phyloP scores from a whole-genome alignment of 2,888 invertebrate species.

The Teleogryllus oceanicus region DNA sequence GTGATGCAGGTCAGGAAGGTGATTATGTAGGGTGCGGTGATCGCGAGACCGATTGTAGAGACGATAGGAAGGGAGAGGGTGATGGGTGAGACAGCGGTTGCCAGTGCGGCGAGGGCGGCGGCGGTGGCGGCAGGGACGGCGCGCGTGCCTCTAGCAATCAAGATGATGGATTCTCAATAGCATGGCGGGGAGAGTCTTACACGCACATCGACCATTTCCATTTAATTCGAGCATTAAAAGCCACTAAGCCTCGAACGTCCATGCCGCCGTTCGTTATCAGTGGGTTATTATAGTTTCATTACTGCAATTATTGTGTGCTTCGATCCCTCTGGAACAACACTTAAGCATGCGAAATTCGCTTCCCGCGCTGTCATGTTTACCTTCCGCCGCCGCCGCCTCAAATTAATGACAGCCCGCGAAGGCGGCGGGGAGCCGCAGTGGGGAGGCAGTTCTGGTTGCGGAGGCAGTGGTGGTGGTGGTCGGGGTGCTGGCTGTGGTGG shows the following conservation, averaged over 20 bases:
- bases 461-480: no score
- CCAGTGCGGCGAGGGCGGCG: not conserved
- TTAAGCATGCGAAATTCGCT: conserved; percentile 18
- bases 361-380: conserved; percentile 5
- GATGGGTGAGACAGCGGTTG: not conserved
- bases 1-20: no score
- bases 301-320: conserved; percentile 18
- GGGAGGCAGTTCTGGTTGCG: no score
- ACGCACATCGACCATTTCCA: conserved; percentile 7
- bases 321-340: conserved; percentile 18
- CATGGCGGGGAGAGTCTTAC: conserved; percentile 18
- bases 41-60: no score
- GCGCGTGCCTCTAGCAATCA: not conserved
- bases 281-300: conserved; percentile 18
- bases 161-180: conserved; percentile 10
- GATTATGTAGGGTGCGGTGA: no score
- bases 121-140: not conserved
- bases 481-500: no score
- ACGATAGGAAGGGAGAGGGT: no score
- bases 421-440: no score
- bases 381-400: conserved; percentile 9
- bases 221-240: conserved; percentile 18
- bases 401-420: not conserved
- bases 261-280: conserved; percentile 18
- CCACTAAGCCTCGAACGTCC: conserved; percentile 18